Percentiles rank a stretch among this genome's conserved stretches.
Evolutionary conservation across 2,888 invertebrate genomes (phyloP).

Genomic region (Drosophila sordidapex): DNA sequence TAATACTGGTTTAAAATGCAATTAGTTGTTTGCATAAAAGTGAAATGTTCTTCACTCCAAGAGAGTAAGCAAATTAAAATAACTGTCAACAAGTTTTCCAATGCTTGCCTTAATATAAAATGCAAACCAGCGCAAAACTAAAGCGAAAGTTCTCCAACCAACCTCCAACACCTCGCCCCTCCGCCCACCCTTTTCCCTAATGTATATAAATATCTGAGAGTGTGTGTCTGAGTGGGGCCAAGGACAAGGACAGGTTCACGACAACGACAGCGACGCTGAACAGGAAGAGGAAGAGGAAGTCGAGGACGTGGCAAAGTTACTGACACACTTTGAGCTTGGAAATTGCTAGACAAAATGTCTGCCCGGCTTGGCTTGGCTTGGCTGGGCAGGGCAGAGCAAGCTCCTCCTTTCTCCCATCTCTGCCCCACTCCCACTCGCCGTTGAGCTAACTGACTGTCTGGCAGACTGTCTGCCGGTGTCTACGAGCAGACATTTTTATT

Average conservation of each 20-base stretch:
- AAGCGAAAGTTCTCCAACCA: slow-evolving; percentile 64
- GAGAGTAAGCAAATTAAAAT: slow-evolving; percentile 31
- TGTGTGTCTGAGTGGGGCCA: slow-evolving; percentile 67
- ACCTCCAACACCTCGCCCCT: neutral
- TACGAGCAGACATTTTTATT: slow-evolving; percentile 80
- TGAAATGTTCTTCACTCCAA: neutral
- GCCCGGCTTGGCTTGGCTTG: slow-evolving; percentile 41
- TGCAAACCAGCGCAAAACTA: slow-evolving; percentile 70
- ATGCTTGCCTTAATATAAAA: slow-evolving; percentile 54
- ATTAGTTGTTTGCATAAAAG: neutral
- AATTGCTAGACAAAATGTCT: slow-evolving; percentile 78
- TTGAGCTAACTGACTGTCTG: slow-evolving; percentile 17
- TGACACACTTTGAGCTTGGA: slow-evolving; percentile 77
- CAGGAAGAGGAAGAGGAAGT: slow-evolving; percentile 42
- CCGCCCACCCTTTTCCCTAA: slow-evolving; percentile 20
- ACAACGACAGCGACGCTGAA: slow-evolving; percentile 29
- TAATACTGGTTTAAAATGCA: neutral
- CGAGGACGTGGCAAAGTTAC: slow-evolving; percentile 77
- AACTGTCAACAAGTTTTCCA: slow-evolving; percentile 56
- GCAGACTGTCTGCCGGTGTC: slow-evolving; percentile 61
- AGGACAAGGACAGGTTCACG: slow-evolving; percentile 78
- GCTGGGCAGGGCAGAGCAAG: slow-evolving; percentile 24
- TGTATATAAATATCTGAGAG: slow-evolving; percentile 62
- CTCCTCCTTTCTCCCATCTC: too few species aligned
- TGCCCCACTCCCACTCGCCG: neutral